Evolutionary conservation across 2,888 invertebrate genomes (phyloP).

Genomic region (Scaptomyza caliginosa): DNA sequence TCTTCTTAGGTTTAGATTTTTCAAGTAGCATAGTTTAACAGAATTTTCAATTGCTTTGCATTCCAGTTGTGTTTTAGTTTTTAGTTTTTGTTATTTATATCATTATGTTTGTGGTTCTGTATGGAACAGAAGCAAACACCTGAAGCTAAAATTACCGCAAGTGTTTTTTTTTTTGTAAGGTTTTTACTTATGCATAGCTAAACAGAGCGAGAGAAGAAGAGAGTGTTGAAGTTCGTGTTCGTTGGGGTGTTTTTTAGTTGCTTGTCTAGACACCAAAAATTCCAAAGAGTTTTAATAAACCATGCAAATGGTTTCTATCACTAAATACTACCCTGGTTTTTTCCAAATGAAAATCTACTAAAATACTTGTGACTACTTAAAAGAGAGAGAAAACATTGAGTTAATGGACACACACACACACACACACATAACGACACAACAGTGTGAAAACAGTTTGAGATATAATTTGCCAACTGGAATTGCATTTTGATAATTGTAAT

Average conservation of each 20-base stretch:
- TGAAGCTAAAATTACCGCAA: conserved; percentile 23
- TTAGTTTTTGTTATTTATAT: not conserved
- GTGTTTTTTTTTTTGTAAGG: not conserved
- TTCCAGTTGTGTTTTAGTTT: conserved; percentile 9
- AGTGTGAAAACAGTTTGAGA: not conserved
- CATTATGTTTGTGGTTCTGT: conserved; percentile 3
- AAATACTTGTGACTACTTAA: not conserved
- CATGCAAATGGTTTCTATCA: too few relatives aligned
- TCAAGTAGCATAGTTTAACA: conserved; percentile 24
- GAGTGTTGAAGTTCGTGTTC: conserved; percentile 6
- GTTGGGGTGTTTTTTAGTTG: conserved; percentile 28
- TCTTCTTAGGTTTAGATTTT: too few relatives aligned
- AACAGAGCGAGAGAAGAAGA: not conserved
- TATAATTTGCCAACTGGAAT: conserved; percentile 12
- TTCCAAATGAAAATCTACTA: not conserved
- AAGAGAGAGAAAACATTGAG: not conserved
- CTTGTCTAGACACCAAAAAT: not conserved
- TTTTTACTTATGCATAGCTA: not conserved
- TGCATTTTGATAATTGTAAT: conserved; percentile 51
- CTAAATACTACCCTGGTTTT: not conserved
- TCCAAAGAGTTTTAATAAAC: too few relatives aligned
- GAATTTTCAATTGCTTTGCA: conserved; percentile 28
- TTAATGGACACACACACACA: not conserved
- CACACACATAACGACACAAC: not conserved
- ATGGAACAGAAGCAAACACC: conserved; percentile 25